Percentiles rank a stretch among this genome's conserved stretches.
phyloP scores from a whole-genome alignment of 2,888 invertebrate species.

The Andrena dorsata region DNA sequence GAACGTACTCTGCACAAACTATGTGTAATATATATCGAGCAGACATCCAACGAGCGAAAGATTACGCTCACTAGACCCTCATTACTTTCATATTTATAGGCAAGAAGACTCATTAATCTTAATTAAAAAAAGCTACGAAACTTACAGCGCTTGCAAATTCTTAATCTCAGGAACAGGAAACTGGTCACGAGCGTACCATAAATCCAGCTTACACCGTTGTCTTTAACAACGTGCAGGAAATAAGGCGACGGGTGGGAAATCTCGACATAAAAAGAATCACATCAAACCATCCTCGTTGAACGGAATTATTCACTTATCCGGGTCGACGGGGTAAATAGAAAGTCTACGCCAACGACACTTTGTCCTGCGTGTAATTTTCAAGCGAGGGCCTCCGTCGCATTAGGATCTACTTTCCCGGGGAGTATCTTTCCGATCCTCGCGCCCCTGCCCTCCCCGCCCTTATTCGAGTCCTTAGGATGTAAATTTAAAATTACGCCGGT shows the following conservation, averaged over 20 bases:
- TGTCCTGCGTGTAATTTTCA: conserved; percentile 41
- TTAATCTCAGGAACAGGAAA: too few relatives aligned
- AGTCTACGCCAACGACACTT: conserved; percentile 49
- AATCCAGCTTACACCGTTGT: too few relatives aligned
- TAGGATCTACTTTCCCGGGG: conserved; percentile 39
- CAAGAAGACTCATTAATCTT: too few relatives aligned
- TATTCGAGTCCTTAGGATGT: conserved; percentile 49
- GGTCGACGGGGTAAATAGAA: conserved; percentile 35
- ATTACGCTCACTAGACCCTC: too few relatives aligned
- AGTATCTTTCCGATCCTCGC: conserved; percentile 9
- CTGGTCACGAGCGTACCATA: too few relatives aligned
- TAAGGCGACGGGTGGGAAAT: neutral
- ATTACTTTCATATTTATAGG: too few relatives aligned
- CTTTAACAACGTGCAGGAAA: too few relatives aligned
- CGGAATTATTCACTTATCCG: neutral
- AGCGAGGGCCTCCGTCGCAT: conserved; percentile 4
- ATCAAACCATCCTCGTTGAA: neutral
- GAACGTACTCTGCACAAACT: too few relatives aligned
- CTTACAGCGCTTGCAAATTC: too few relatives aligned
- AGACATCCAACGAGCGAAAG: too few relatives aligned
- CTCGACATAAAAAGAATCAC: neutral
- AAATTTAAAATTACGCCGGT: conserved; percentile 81
- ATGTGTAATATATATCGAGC: too few relatives aligned
- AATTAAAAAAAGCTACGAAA: too few relatives aligned
- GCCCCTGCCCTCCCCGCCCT: neutral